Evolutionary conservation across 2,113 vertebrate species (phyloP).

Genomic region (Malurus elegans): DNA sequence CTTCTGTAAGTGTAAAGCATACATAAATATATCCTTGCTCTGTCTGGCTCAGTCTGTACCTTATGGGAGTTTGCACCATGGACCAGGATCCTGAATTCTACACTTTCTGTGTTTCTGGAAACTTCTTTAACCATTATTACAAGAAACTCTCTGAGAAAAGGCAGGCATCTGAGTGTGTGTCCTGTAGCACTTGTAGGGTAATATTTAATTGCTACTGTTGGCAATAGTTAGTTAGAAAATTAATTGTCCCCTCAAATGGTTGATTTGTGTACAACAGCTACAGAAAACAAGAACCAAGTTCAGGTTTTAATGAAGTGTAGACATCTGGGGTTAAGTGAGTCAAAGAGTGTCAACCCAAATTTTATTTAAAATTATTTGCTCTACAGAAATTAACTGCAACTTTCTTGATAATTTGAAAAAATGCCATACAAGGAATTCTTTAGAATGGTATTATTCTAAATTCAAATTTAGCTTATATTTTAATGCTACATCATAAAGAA

Average conservation of each 20-base stretch:
- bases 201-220: not conserved
- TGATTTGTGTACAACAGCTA: not conserved
- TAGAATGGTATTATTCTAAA: not conserved
- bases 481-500: not conserved
- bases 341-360: accelerated
- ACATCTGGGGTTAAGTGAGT: accelerated
- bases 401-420: not conserved
- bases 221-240: not conserved
- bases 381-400: not conserved
- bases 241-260: not conserved
- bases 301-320: not conserved
- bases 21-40: not conserved
- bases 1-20: not conserved
- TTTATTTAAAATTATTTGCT: not conserved
- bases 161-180: not conserved
- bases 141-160: not conserved
- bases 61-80: not conserved
- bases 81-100: not conserved
- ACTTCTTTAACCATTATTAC: not conserved
- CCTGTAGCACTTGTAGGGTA: not conserved
- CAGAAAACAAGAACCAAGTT: not conserved
- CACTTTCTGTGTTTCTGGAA: not conserved
- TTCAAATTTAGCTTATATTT: not conserved
- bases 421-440: not conserved
- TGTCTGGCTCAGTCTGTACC: not conserved